phyloP scores from a whole-genome alignment of 2,888 invertebrate species.

The Ptychoptera albimana region DNA sequence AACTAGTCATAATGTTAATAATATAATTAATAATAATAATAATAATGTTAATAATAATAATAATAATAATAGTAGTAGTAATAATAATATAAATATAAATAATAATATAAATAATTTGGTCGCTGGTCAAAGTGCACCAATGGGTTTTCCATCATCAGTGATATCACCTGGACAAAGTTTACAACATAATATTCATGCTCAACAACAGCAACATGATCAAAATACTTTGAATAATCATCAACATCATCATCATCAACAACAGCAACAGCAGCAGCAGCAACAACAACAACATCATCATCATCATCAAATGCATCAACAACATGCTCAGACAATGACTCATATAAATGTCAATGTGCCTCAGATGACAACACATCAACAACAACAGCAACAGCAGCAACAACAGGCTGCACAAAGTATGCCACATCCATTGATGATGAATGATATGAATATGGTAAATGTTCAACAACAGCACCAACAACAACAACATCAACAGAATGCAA shows the following conservation, averaged over 20 bases:
- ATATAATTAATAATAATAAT: too few relatives aligned
- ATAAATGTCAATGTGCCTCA: too few relatives aligned
- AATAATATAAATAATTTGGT: too few relatives aligned
- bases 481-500: conserved; percentile 30
- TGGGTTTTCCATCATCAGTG: conserved; percentile 7
- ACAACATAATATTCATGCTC: conserved; percentile 13
- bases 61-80: too few relatives aligned
- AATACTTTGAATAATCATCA: conserved; percentile 3
- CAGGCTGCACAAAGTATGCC: conserved; percentile 34
- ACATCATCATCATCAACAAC: conserved; percentile 12
- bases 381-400: conserved; percentile 34
- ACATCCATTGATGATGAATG: conserved; percentile 26
- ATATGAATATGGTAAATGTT: conserved; percentile 21
- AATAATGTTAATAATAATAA: too few relatives aligned
- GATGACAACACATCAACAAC: conserved; percentile 27
- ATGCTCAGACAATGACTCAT: conserved; percentile 9
- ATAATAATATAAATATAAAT: not conserved
- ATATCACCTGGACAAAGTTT: conserved; percentile 20
- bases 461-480: conserved; percentile 29
- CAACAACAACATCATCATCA: conserved; percentile 24
- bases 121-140: too few relatives aligned
- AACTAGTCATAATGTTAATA: too few relatives aligned
- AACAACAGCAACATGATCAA: conserved; percentile 3
- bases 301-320: conserved; percentile 26
- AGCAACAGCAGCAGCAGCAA: conserved; percentile 13